A percentile compares a stretch with the other conserved stretches of the same genome.
Evolutionary conservation across 2,797 vertebrate genomes (phyloP).

Genomic region (Eupleurogrammus muticus): DNA sequence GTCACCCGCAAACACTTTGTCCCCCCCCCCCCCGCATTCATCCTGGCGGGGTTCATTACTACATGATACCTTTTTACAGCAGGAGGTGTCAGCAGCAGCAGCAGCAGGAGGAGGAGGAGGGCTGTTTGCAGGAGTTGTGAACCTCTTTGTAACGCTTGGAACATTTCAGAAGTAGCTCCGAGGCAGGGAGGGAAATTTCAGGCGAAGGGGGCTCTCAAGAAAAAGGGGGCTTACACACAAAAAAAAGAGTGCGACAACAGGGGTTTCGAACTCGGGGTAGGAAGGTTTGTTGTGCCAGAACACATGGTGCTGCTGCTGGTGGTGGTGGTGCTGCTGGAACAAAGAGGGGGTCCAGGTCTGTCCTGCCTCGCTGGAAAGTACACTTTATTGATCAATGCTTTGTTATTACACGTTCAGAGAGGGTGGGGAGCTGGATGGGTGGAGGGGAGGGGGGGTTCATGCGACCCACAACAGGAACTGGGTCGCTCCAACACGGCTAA

Average conservation of each 20-base stretch:
- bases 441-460: constrained; percentile 42
- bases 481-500: constrained; percentile 61
- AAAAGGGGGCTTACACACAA: constrained; percentile 24
- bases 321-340: too few relatives aligned
- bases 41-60: background rate
- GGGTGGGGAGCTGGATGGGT: constrained; percentile 31
- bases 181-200: constrained; percentile 77
- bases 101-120: background rate
- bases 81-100: background rate
- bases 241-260: constrained; percentile 41
- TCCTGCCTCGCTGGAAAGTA: constrained; percentile 65
- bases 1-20: constrained; percentile 59
- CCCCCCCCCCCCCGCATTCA: constrained; percentile 18
- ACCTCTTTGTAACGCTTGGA: constrained; percentile 25
- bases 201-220: constrained; percentile 51
- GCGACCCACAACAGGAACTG: constrained; percentile 64
- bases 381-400: constrained; percentile 79
- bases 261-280: constrained; percentile 30
- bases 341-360: constrained; percentile 57
- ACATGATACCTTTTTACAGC: background rate
- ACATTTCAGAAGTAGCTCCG: constrained; percentile 75
- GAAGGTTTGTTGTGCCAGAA: constrained; percentile 49
- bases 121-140: constrained; percentile 21
- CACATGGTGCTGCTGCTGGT: constrained; percentile 46
- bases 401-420: constrained; percentile 72